Percentiles rank a stretch among this genome's conserved stretches.
These are phyloP conservation scores for Rotaria socialis DNA, from an alignment of 2,888 invertebrate genomes.

Conservation along the genomic window DNA sequence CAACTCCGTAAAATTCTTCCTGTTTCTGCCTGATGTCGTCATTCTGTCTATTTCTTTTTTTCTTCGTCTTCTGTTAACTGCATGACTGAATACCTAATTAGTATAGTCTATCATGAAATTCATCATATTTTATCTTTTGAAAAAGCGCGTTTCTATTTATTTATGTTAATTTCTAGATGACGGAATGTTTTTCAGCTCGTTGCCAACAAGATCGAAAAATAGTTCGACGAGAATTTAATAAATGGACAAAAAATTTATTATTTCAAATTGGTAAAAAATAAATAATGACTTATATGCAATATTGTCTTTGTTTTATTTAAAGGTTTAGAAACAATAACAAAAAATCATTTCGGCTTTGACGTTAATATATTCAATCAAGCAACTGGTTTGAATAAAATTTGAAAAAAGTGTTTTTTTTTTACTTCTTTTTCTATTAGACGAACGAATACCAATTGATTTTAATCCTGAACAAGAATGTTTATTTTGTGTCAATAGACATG, in stretches of 20 bases:
- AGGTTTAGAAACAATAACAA: conserved; percentile 24
- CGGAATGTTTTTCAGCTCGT: conserved; percentile 22
- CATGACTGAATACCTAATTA: conserved; percentile 16
- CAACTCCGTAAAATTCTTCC: not conserved
- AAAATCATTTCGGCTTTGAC: conserved; percentile 24
- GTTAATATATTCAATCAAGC: not conserved
- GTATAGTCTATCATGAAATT: not conserved
- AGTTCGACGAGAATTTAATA: conserved; percentile 28
- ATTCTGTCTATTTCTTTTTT: not conserved
- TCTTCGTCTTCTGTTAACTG: not conserved
- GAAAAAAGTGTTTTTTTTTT: no score
- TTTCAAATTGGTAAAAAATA: conserved; percentile 6
- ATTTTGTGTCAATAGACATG: conserved; percentile 24
- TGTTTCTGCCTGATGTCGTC: not conserved
- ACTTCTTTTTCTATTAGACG: not conserved
- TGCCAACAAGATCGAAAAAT: conserved; percentile 15
- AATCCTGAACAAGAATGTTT: conserved; percentile 25
- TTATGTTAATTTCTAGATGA: not conserved
- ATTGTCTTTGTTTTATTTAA: not conserved
- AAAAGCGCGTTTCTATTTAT: not conserved
- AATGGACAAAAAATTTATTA: conserved; percentile 10
- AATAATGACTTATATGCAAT: not conserved
- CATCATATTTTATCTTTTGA: not conserved
- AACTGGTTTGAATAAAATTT: not conserved
- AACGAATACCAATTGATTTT: conserved; percentile 9